These are phyloP conservation scores for Epinephelus malabaricus DNA, from an alignment of 2,797 vertebrate genomes.

Conservation along the genomic window DNA sequence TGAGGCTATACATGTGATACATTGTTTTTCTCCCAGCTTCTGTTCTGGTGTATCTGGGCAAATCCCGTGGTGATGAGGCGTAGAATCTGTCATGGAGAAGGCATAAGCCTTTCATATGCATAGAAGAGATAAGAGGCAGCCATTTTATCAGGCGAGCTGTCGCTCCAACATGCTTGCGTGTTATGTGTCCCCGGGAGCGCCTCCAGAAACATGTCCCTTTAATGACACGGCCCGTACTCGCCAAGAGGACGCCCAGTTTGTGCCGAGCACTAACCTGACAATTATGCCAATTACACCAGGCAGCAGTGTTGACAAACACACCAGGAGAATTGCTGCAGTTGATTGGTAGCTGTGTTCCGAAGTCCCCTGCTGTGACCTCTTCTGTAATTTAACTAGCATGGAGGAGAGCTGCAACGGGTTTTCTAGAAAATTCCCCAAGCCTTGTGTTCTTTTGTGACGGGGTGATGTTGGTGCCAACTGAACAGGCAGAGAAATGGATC, in stretches of 20 bases:
- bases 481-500: constrained; percentile 73
- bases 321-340: constrained; percentile 74
- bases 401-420: constrained; percentile 74
- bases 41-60: constrained; percentile 82
- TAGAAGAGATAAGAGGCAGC: constrained; percentile 88
- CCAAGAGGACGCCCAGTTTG: constrained; percentile 79
- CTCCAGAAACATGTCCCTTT: constrained; percentile 84
- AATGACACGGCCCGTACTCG: constrained; percentile 78
- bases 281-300: constrained; percentile 84
- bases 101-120: constrained; percentile 90
- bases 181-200: constrained; percentile 77
- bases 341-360: constrained; percentile 72
- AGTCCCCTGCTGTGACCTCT: constrained; percentile 78
- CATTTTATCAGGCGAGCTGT: constrained; percentile 87
- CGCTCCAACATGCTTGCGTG: constrained; percentile 74
- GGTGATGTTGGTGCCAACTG: constrained; percentile 64
- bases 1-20: constrained; percentile 78
- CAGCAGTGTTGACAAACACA: constrained; percentile 84
- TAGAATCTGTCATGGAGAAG: constrained; percentile 86
- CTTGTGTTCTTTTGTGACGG: constrained; percentile 66
- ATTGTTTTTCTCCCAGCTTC: constrained; percentile 79
- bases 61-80: constrained; percentile 84
- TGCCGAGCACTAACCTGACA: constrained; percentile 82
- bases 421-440: constrained; percentile 75
- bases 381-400: constrained; percentile 84